These are phyloP conservation scores for Parnassius smintheus DNA, from an alignment of 2,888 invertebrate species.

Conservation along the genomic window DNA sequence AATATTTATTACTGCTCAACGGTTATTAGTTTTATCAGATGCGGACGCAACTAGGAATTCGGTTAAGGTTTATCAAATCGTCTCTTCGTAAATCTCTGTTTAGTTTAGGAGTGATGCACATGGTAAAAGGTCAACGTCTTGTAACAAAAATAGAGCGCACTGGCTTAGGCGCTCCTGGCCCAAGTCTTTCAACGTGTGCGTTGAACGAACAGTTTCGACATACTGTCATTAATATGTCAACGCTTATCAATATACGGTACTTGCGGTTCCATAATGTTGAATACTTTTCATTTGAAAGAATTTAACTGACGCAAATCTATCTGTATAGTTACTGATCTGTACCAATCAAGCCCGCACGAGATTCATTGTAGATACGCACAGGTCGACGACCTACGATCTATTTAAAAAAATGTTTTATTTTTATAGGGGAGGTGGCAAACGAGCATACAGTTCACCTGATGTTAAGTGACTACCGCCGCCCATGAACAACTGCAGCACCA, in stretches of 20 bases:
- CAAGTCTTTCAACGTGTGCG: conserved; percentile 34
- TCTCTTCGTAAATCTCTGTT: conserved; percentile 45
- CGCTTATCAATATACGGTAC: conserved; percentile 66
- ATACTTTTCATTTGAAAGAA: conserved; percentile 19
- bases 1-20: not conserved
- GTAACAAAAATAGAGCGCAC: conserved; percentile 64
- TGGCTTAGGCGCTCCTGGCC: conserved; percentile 59
- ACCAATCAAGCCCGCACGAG: conserved; percentile 29
- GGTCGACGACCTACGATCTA: conserved; percentile 68
- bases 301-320: conserved; percentile 4
- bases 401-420: conserved; percentile 48
- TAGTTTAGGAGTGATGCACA: conserved; percentile 45
- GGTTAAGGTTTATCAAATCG: conserved; percentile 27
- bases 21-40: conserved; percentile 23
- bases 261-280: conserved; percentile 38
- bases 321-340: conserved; percentile 4
- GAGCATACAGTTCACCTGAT: no score
- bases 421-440: no score
- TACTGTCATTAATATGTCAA: conserved; percentile 70
- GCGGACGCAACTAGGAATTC: conserved; percentile 10
- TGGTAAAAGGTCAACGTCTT: conserved; percentile 72
- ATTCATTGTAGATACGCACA: conserved; percentile 42
- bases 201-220: conserved; percentile 65
- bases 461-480: no score
- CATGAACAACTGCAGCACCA: no score